phyloP scores from a whole-genome alignment of 1,140 invertebrate genomes.

The Apolygus lucorum region DNA sequence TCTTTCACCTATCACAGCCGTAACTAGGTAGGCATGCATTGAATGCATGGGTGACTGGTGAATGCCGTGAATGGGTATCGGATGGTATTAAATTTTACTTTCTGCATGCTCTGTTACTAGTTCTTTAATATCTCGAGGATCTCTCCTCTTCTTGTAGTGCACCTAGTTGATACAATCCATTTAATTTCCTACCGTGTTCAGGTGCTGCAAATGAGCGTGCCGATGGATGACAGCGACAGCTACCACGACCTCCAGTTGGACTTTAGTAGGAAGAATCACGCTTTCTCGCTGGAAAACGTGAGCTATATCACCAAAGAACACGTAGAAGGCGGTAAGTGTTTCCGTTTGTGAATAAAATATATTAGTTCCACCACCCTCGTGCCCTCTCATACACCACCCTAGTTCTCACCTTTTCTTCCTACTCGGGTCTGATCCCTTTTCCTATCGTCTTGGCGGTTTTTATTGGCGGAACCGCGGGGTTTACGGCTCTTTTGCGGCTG shows the following conservation, averaged over 20 bases:
- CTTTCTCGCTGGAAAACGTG: slow-evolving; percentile 74
- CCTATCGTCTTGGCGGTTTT: not conserved
- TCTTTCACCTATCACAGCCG: too few species aligned
- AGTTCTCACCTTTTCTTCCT: not conserved
- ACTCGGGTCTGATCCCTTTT: not conserved
- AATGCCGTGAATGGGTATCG: too few species aligned
- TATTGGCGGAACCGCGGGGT: not conserved
- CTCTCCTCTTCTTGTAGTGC: too few species aligned
- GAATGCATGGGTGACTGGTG: too few species aligned
- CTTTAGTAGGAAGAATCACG: slow-evolving; percentile 76
- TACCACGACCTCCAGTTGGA: slow-evolving; percentile 73
- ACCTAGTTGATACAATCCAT: too few species aligned
- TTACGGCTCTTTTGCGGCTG: too few species aligned
- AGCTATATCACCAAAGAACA: slow-evolving; percentile 77
- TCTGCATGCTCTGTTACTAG: too few species aligned
- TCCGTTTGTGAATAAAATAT: slow-evolving; percentile 3
- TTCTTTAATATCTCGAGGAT: too few species aligned
- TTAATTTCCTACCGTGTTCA: too few species aligned
- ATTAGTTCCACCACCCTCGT: not conserved
- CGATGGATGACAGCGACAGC: slow-evolving; percentile 64
- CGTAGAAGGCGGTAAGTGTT: slow-evolving; percentile 39
- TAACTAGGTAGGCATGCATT: too few species aligned
- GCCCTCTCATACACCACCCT: not conserved
- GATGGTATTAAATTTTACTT: too few species aligned
- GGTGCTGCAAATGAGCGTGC: slow-evolving; percentile 82